Evolutionary conservation across 2,888 invertebrate species (phyloP), one percentile per base, ranked within the genome.

Genomic region (Eristalinus aeneus): DNA sequence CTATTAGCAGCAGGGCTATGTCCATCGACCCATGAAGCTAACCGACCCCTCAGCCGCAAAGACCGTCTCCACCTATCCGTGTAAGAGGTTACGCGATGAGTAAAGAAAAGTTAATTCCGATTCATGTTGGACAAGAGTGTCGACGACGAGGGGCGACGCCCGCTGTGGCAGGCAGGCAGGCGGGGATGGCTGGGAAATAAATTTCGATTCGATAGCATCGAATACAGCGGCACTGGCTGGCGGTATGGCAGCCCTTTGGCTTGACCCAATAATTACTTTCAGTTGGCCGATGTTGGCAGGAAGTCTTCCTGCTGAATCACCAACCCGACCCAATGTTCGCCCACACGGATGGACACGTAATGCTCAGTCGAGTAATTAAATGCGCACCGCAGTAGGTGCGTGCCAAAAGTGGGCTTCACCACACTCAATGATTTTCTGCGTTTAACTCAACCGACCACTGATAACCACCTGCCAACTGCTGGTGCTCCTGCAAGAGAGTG

Each of bases 261-360:
- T 82, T 82, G 86, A 82, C 86, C 86, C 73, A 86, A 69, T 86
- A 86, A 86, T 86, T 86, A 86, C 69, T 77, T 81, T 73, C 82
- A 82, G 72, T 80, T 85, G 75, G 75, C 64, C 69, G 69, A 76
- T 75, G 77, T 77, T 76, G 75, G 84, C 80, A 80, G 71, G 46
- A 80, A 85, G 46, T 10, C 67, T 72, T 80, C 34, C 64, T 81
- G 85, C 81, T 85, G 85, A 85, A 85, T 85, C 85, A 85, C 81
- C 58, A 75, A 39, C 53, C 79, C 65, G 22, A 32, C 78, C 46
- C 46, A 23, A 32, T 27, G 12, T 61, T 54, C 23, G 31, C 34
- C 65, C 58, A 65, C 58, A 75, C 67, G 67, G 75, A 75, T 74
- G 54, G 53, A 61, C 61, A 85, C 58, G 72, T 82, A 72, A 86